phyloP scores from a whole-genome alignment of 2,797 vertebrate genomes.

The Cossypha caffra region DNA sequence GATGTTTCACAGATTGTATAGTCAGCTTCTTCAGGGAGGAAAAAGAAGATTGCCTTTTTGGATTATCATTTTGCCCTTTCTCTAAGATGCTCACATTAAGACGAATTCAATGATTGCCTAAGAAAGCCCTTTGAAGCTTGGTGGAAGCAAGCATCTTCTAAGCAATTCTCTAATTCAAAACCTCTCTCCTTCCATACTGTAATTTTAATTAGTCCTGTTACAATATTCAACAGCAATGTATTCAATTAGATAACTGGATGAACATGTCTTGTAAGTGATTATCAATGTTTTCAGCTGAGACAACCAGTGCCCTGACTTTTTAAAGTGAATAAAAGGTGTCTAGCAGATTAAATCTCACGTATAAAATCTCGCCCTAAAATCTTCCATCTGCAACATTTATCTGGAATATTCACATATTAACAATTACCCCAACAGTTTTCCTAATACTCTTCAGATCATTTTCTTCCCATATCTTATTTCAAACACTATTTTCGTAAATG shows the following conservation, averaged over 20 bases:
- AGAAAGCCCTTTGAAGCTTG: background rate
- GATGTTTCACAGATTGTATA: background rate
- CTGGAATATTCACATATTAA: background rate
- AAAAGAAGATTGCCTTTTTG: constrained; percentile 12
- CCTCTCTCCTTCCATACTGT: background rate
- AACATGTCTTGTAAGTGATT: constrained; percentile 22
- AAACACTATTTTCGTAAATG: constrained; percentile 51
- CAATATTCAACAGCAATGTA: background rate
- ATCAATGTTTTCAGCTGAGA: constrained; percentile 20
- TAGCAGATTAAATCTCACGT: background rate
- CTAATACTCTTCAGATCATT: background rate
- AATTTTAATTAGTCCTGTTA: background rate
- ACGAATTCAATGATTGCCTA: constrained; percentile 11
- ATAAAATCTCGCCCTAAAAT: background rate
- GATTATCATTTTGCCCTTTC: constrained; percentile 35
- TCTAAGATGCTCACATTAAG: background rate
- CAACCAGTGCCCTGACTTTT: background rate
- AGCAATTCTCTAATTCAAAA: background rate
- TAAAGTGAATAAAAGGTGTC: background rate
- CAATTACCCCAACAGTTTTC: background rate
- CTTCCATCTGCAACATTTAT: background rate
- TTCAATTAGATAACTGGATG: constrained; percentile 26
- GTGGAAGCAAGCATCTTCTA: constrained; percentile 10
- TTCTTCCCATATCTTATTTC: background rate
- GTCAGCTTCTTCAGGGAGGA: constrained; percentile 16